Evolutionary conservation across 2,113 vertebrate species (phyloP).

Genomic region (Corapipo altera): DNA sequence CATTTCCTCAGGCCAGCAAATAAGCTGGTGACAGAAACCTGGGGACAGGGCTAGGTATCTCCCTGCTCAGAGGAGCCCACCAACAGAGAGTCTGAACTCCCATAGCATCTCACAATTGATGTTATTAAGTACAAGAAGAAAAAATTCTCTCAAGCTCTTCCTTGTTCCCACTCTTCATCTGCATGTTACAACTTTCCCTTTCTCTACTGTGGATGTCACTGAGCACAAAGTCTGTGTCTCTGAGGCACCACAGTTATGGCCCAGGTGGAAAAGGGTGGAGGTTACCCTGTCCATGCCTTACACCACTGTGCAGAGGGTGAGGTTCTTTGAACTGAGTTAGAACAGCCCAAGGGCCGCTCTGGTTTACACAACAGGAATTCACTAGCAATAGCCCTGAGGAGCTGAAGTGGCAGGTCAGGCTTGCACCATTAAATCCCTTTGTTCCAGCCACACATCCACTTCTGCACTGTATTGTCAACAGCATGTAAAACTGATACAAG

Average conservation of each 20-base stretch:
- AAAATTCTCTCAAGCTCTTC: background rate
- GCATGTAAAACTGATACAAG: background rate
- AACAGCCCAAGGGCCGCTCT: background rate
- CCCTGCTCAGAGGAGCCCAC: background rate
- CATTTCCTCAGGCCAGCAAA: background rate
- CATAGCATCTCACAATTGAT: background rate
- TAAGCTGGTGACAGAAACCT: background rate
- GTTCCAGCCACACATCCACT: background rate
- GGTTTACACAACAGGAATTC: background rate
- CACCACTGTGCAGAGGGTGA: fast-evolving
- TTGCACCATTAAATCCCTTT: background rate
- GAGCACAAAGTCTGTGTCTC: background rate
- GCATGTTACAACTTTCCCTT: background rate
- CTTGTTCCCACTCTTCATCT: background rate
- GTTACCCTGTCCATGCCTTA: background rate
- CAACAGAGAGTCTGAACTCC: background rate
- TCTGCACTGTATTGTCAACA: background rate
- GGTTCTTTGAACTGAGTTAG: background rate
- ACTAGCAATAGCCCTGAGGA: background rate
- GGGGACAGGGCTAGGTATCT: background rate
- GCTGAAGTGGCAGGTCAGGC: background rate
- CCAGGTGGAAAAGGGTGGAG: background rate
- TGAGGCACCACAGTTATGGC: background rate
- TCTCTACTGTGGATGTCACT: background rate
- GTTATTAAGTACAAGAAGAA: background rate